Evolutionary conservation across 2,888 invertebrate genomes (phyloP), one percentile per base, ranked within the genome.

Genomic region (Leptopilina myrica): DNA sequence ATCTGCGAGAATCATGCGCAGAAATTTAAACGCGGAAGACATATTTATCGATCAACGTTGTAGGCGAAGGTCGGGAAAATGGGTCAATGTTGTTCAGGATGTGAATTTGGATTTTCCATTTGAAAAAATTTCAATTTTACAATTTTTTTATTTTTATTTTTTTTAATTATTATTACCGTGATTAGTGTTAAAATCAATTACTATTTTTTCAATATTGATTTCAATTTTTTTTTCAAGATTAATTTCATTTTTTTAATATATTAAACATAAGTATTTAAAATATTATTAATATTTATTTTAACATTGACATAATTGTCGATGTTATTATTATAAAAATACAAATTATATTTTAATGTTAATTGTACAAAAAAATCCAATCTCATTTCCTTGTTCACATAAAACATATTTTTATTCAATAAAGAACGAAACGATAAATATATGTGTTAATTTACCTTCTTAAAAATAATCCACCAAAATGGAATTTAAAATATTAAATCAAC

Each of bases 41-140:
- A 8, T 69, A 49, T 26, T 56, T 26, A 73, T 73, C 73, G 56
- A 73, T 73, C 53, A 12, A 26, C 20, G 53, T 53, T 53, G 53
- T 9, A 33, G 53, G 73, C n/a, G 33, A 56, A 40, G 53, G 73
- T 73, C 33, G 56, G 73, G 26, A 73, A 73, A 73, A 56, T 14
- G 4, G 73, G 73, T 73, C 73, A 73, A 73, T 53, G 73, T 53
- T 33, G 73, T 73, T 49, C 26, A 73, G 40, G 40, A 26, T 33
- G 15, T 62, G 15, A 59, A 8, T 59, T 59, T 59, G n/a, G n/a
- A 59, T 8, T 59, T 59, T 59, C 15, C 59, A 59, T 15, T 15
- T 46, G 11, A 15, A 15, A 8, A 59, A 59, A 7, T 33, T 33
- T 33, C 33, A 33, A 33, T 33, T 33, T 33, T 33, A 3, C 33